Evolutionary conservation across 2,113 vertebrate species (phyloP).

Genomic region (Oxygymnocypris stewartii): DNA sequence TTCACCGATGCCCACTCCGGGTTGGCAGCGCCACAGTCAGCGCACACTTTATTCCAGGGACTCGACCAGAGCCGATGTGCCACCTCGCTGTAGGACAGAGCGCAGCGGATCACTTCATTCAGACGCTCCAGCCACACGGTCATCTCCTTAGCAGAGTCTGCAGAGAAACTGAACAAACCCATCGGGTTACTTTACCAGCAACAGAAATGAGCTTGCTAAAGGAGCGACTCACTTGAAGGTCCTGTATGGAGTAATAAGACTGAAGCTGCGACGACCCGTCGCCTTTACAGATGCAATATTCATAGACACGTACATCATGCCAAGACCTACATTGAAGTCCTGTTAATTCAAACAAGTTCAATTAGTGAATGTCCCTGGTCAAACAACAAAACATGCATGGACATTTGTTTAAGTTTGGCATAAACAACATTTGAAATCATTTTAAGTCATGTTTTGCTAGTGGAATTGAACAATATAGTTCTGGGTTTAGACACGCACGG

Average conservation of each 20-base stretch:
- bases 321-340: slow-evolving; percentile 71
- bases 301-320: slow-evolving; percentile 70
- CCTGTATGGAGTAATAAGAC: slow-evolving; percentile 73
- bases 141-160: slow-evolving; percentile 70
- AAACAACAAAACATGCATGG: not conserved
- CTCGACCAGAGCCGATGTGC: slow-evolving; percentile 70
- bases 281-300: slow-evolving; percentile 69
- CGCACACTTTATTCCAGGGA: slow-evolving; percentile 74
- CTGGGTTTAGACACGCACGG: not conserved
- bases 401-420: not conserved
- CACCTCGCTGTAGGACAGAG: slow-evolving; percentile 76
- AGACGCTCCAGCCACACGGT: slow-evolving; percentile 66
- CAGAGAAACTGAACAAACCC: slow-evolving; percentile 56
- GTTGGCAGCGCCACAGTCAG: slow-evolving; percentile 68
- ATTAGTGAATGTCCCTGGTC: not conserved
- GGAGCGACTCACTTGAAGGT: slow-evolving; percentile 70
- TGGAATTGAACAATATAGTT: not conserved
- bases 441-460: not conserved
- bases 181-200: not conserved
- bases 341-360: slow-evolving; percentile 18
- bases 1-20: slow-evolving; percentile 81
- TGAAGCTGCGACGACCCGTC: slow-evolving; percentile 68
- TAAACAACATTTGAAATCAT: not conserved
- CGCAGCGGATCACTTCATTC: slow-evolving; percentile 63
- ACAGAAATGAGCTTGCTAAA: not conserved